Evolutionary conservation across 2,888 invertebrate genomes (phyloP).

Genomic region (Myopa tessellatipennis): DNA sequence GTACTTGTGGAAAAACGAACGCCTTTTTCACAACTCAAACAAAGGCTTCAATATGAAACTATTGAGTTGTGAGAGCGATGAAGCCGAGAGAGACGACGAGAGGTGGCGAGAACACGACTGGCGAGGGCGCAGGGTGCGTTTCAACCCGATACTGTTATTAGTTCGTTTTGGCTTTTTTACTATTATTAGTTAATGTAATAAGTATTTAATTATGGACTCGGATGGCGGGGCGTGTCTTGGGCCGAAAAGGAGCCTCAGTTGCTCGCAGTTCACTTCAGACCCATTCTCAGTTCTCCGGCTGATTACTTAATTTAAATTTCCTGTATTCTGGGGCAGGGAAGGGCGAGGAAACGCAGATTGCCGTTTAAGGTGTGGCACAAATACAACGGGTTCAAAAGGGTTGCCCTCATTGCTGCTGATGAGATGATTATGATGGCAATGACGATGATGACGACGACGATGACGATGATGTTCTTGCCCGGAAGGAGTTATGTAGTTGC

Average conservation of each 20-base stretch:
- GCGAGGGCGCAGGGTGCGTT: neutral
- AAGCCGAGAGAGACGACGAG: too few relatives aligned
- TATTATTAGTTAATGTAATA: conserved; percentile 18
- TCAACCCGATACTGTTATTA: conserved; percentile 36
- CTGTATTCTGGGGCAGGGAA: too few relatives aligned
- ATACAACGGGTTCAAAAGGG: neutral
- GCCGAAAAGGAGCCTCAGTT: neutral
- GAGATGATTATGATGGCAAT: neutral
- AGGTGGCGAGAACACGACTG: neutral
- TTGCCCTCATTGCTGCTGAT: neutral
- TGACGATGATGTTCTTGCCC: neutral
- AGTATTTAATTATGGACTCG: conserved; percentile 30
- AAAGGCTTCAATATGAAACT: neutral
- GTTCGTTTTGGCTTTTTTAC: neutral
- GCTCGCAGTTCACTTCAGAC: too few relatives aligned
- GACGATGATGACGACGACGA: neutral
- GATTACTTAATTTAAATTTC: too few relatives aligned
- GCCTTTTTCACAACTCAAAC: conserved; percentile 14
- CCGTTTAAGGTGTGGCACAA: too few relatives aligned
- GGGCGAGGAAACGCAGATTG: too few relatives aligned
- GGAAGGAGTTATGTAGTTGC: conserved; percentile 13
- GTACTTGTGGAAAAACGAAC: neutral
- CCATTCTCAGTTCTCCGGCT: too few relatives aligned
- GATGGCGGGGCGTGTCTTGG: neutral
- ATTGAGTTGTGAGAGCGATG: conserved; percentile 1